Conservation (phyloP, 1,140 invertebrate species). For the Megalopta genalis region DNA sequence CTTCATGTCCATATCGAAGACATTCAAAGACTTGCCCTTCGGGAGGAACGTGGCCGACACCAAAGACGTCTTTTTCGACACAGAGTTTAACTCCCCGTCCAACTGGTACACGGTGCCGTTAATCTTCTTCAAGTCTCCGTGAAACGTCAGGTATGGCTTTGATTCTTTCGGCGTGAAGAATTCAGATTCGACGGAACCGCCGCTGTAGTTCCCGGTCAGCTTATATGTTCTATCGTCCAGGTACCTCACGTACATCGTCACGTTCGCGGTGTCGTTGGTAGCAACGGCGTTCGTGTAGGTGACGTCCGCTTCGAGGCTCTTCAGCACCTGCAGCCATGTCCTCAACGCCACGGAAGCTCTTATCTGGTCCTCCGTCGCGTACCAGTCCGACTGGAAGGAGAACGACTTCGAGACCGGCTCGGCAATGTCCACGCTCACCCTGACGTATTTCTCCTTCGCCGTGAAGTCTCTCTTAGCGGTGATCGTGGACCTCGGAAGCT, state of each 20-base stretch:
- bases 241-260: slow-evolving; percentile 63
- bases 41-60: slow-evolving; percentile 47
- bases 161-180: slow-evolving; percentile 56
- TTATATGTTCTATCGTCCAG: slow-evolving; percentile 60
- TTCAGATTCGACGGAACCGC: slow-evolving; percentile 53
- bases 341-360: slow-evolving; percentile 77
- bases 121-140: slow-evolving; percentile 58
- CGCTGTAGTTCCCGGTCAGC: slow-evolving; percentile 58
- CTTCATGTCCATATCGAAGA: slow-evolving; percentile 44
- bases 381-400: slow-evolving; percentile 80
- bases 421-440: slow-evolving; percentile 66
- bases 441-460: slow-evolving; percentile 82
- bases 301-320: slow-evolving; percentile 76
- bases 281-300: slow-evolving; percentile 75
- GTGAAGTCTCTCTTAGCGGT: slow-evolving; percentile 85
- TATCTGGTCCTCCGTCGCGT: slow-evolving; percentile 76
- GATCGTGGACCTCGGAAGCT: slow-evolving; percentile 83
- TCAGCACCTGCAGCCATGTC: slow-evolving; percentile 80
- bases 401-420: slow-evolving; percentile 59
- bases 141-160: slow-evolving; percentile 60
- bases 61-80: slow-evolving; percentile 42
- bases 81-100: slow-evolving; percentile 65
- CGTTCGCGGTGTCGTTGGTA: slow-evolving; percentile 55
- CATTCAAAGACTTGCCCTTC: slow-evolving; percentile 20
- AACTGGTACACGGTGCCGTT: slow-evolving; percentile 56